phyloP scores from a whole-genome alignment of 2,888 invertebrate species.

The Drosophila differens region DNA sequence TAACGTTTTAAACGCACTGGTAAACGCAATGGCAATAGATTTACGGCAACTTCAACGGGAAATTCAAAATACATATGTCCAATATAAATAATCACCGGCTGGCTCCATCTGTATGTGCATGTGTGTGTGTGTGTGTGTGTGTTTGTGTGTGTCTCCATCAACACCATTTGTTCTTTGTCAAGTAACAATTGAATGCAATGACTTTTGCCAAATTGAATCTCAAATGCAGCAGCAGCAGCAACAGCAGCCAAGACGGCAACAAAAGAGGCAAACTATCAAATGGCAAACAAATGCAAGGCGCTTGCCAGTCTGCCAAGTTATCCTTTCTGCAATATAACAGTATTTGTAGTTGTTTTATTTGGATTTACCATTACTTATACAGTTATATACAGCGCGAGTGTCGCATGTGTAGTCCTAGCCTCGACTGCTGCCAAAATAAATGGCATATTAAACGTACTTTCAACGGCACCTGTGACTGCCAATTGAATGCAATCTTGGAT shows the following conservation, averaged over 20 bases:
- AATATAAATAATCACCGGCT: conserved; percentile 74
- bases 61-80: conserved; percentile 76
- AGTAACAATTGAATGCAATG: conserved; percentile 79
- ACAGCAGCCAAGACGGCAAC: conserved; percentile 50
- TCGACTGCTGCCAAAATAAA: conserved; percentile 67
- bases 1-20: conserved; percentile 77
- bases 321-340: conserved; percentile 11
- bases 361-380: neutral
- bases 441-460: conserved; percentile 80
- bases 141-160: conserved; percentile 57
- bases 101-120: conserved; percentile 9
- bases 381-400: conserved; percentile 11
- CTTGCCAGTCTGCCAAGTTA: conserved; percentile 55
- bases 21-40: conserved; percentile 61
- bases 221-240: conserved; percentile 52
- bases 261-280: conserved; percentile 57
- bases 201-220: conserved; percentile 80
- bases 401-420: conserved; percentile 69
- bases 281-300: conserved; percentile 68
- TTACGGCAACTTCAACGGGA: conserved; percentile 57
- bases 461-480: conserved; percentile 68
- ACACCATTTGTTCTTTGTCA: conserved; percentile 81
- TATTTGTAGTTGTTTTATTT: conserved; percentile 1
- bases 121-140: conserved; percentile 12
- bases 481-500: conserved; percentile 39